Evolutionary conservation across 2,797 vertebrate species (phyloP), one percentile per base, ranked within the genome.

Genomic region (Novumbra hubbsi): DNA sequence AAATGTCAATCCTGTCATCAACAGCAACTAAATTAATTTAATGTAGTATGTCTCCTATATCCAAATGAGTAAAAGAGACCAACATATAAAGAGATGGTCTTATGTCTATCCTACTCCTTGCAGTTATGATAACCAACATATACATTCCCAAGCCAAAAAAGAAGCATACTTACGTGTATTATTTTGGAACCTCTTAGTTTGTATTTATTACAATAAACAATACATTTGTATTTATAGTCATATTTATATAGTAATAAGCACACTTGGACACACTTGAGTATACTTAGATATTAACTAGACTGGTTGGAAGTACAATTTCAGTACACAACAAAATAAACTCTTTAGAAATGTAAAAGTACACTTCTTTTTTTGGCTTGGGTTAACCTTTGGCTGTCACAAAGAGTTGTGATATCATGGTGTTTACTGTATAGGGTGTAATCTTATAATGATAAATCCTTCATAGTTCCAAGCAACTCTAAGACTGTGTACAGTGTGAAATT

Each of bases 381-480:
- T 32, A 28, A 15, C 62, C 16, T 64, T 14, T 60, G 72, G 27
- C 65, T 80, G 57, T 71, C 82, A 73, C 68, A 62, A 17, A 21
- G 21, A 32, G 32, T 15, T 27, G 62, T 63, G 28, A 63, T 63
- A 24, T 57, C 8, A 57, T 57, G 6, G 52, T 60, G 24, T 60
- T 11, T 60, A 60, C 12, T 12, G 11, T 14, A 45, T 12, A 45
- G 41, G 9, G n/a, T 9, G 6, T 55, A 55, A 55, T 55, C n/a
- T 19, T n/a, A 21, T 21, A n/a, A 55, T 55, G n/a, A 55, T 55
- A 55, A 55, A 55, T 19, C 34, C 34, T 55, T n/a, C 52, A 55
- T 55, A n/a, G n/a, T 9, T 52, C 16, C 19, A 55, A 38, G 34
- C 34, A 38, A 38, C 34, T 38, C 52, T 55, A 55, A 55, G n/a